Evolutionary conservation across 2,888 invertebrate genomes (phyloP), one percentile per base, ranked within the genome.

Genomic region (Maniola hyperantus): DNA sequence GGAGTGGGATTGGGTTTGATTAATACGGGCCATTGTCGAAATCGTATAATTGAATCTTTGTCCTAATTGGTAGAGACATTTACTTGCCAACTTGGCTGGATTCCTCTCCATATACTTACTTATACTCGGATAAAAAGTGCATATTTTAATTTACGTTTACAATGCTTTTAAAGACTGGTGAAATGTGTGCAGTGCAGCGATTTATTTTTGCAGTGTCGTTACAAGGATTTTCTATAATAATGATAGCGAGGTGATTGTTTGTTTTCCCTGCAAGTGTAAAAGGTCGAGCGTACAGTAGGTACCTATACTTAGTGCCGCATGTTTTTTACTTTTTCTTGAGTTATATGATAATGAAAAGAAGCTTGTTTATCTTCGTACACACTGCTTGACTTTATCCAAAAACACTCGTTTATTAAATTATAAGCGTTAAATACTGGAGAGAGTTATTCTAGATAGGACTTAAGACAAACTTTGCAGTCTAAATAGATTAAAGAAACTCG

Each of bases 401-500:
- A 26, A 26, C 26, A 26, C 4, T 26, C 26, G 26, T 26, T 26
- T 26, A 26, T 26, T 26, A 26, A 26, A 11, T n/a, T n/a, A 39
- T 39, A 10, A 39, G 2, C 10, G 39, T 2, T 10, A 8, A 36
- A 36, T 39, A 39, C 39, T 39, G 10, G 39, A 11, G 10, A 39
- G 0, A 39, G 11, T 39, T 10, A 39, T 11, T 11, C 2, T 39
- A 39, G 39, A 39, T 26, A 26, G 26, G 26, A 26, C 2, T 42
- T 39, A 20, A 57, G 20, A 39, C 8, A 39, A 59, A 34, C 15
- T 48, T 59, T 18, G n/a, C 44, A 59, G 48, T 58, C 57, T 48
- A 44, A 44, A n/a, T 59, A 66, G 64, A 69, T 69, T 69, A 69
- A 64, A 54, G 64, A 58, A 67, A 61, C 46, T 69, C 20, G 36